Conservation (phyloP, 2,888 invertebrate species). For the Cerastis rubricosa region DNA sequence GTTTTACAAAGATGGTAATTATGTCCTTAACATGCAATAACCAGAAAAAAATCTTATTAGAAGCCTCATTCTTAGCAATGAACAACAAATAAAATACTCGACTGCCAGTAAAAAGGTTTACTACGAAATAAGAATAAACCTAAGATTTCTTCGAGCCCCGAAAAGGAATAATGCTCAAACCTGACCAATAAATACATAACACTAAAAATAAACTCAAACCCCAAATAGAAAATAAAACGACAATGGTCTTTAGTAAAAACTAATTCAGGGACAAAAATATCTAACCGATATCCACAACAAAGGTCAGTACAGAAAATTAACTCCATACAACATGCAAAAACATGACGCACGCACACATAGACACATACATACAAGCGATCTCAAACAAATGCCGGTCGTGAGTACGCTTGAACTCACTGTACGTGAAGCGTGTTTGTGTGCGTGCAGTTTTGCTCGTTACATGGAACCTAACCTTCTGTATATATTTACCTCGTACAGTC, state of each 20-base stretch:
- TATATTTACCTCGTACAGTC: slow-evolving; percentile 15
- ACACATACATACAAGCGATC: neutral
- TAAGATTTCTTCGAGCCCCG: slow-evolving; percentile 32
- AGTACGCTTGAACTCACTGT: slow-evolving; percentile 8
- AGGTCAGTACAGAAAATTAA: neutral
- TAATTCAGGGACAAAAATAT: slow-evolving; percentile 53
- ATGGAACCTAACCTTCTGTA: slow-evolving; percentile 6
- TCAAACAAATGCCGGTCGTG: neutral
- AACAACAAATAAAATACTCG: slow-evolving; percentile 14
- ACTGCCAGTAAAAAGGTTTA: slow-evolving; percentile 37
- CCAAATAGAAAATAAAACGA: slow-evolving; percentile 53
- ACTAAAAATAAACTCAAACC: slow-evolving; percentile 51
- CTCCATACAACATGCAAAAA: neutral
- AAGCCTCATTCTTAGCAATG: neutral
- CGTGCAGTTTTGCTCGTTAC: too few relatives aligned
- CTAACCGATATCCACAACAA: neutral
- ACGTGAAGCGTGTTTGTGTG: neutral
- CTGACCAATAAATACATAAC: slow-evolving; percentile 39
- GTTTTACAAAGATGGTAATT: neutral
- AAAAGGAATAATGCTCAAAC: slow-evolving; percentile 28
- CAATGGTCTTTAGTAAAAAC: slow-evolving; percentile 51
- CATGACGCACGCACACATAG: too few relatives aligned
- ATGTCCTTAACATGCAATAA: neutral
- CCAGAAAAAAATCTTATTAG: neutral
- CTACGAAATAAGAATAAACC: slow-evolving; percentile 17